Evolutionary conservation across 37 sponge, comb jelly and placozoan genomes (phyloP).

Genomic region (Mnemiopsis leidyi): DNA sequence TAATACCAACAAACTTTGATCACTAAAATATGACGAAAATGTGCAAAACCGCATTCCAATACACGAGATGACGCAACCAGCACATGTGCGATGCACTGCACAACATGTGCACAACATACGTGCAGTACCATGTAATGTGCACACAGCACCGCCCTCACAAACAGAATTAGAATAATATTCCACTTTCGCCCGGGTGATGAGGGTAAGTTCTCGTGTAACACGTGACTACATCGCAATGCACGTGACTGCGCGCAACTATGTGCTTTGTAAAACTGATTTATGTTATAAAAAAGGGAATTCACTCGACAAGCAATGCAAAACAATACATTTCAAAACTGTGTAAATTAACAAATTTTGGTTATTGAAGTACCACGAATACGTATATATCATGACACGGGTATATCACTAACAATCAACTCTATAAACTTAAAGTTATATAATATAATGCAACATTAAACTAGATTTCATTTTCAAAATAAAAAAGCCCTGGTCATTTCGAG

Average conservation of each 20-base stretch:
- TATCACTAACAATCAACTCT: constrained; percentile 32
- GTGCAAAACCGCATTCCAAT: background rate
- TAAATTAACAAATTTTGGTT: constrained; percentile 20
- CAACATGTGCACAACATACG: no score
- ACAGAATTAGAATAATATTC: no score
- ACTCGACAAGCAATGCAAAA: constrained; percentile 15
- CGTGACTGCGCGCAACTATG: background rate
- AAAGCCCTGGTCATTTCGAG: background rate
- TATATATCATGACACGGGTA: background rate
- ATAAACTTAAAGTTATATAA: background rate
- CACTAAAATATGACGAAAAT: background rate
- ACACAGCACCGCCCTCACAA: no score
- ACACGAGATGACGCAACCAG: no score
- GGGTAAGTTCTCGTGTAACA: no score
- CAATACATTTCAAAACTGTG: constrained; percentile 38
- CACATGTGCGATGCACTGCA: no score
- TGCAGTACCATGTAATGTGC: no score
- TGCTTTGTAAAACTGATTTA: constrained; percentile 9
- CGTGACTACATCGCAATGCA: no score
- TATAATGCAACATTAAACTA: background rate
- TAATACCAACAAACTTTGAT: constrained; percentile 13
- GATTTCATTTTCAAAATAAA: constrained; percentile 13
- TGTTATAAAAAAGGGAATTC: constrained; percentile 14
- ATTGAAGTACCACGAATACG: background rate
- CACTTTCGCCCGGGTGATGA: no score